These are phyloP conservation scores for Helleia helle DNA, from an alignment of 2,888 invertebrate species.

Conservation along the genomic window DNA sequence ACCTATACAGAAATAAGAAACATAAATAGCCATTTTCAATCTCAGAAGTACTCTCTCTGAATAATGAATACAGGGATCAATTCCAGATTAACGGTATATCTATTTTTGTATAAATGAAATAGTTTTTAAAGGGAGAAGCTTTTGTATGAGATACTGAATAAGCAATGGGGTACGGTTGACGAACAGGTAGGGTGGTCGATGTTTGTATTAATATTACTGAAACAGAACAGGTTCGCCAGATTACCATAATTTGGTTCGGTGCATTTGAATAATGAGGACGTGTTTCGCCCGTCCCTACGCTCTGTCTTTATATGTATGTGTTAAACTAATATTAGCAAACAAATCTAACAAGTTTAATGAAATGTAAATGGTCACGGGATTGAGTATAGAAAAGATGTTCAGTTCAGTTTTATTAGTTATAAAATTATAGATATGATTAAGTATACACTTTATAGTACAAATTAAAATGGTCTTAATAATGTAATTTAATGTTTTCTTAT, in stretches of 20 bases:
- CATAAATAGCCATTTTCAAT: constrained; percentile 6
- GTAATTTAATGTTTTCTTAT: too few relatives aligned
- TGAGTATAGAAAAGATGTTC: not conserved
- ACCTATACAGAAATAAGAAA: constrained; percentile 2
- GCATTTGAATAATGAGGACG: constrained; percentile 72
- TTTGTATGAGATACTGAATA: constrained; percentile 12
- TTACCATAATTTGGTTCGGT: constrained; percentile 73
- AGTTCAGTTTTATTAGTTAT: not conserved
- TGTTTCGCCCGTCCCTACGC: constrained; percentile 43
- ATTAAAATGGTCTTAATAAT: too few relatives aligned
- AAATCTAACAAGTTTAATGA: constrained; percentile 17
- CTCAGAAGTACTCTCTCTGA: constrained; percentile 7
- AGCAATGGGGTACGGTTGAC: constrained; percentile 14
- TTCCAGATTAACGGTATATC: not conserved
- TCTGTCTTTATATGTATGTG: constrained; percentile 11
- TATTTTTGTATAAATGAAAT: constrained; percentile 9
- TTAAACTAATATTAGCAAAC: constrained; percentile 18
- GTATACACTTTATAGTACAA: too few relatives aligned
- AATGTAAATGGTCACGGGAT: constrained; percentile 13
- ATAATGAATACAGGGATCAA: constrained; percentile 7
- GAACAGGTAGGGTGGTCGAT: constrained; percentile 35
- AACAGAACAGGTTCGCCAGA: constrained; percentile 70
- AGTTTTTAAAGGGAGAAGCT: constrained; percentile 8
- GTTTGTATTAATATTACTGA: constrained; percentile 69
- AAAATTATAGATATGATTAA: too few relatives aligned